Conservation (phyloP, 2,888 invertebrate species). For the Leucania comma region DNA sequence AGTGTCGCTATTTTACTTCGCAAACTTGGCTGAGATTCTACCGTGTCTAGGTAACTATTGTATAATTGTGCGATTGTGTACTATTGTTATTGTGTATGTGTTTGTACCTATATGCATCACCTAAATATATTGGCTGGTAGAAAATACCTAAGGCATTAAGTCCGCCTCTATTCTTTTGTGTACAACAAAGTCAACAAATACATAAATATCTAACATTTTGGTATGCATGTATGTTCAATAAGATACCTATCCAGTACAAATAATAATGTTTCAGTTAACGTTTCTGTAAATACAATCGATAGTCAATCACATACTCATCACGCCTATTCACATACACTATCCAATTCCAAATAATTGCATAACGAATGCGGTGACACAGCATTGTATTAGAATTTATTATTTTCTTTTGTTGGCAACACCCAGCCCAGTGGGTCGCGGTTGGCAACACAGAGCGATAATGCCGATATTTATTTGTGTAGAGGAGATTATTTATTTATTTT, state of each 20-base stretch:
- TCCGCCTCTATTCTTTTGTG: no score
- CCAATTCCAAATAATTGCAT: slow-evolving; percentile 85
- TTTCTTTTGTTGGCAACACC: slow-evolving; percentile 80
- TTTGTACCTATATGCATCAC: no score
- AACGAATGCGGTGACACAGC: slow-evolving; percentile 86
- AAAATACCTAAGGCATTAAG: no score
- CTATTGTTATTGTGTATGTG: no score
- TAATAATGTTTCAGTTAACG: slow-evolving; percentile 11
- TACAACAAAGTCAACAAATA: no score
- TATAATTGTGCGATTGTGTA: no score
- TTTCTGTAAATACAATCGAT: slow-evolving; percentile 35
- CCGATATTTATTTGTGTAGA: slow-evolving; percentile 81
- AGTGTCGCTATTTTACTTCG: no score
- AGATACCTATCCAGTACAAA: not conserved
- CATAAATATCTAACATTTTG: not conserved
- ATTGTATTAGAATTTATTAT: slow-evolving; percentile 87
- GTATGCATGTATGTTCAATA: not conserved
- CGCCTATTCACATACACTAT: slow-evolving; percentile 72
- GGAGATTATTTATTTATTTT: slow-evolving; percentile 81
- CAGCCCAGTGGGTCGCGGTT: slow-evolving; percentile 74
- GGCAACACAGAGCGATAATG: slow-evolving; percentile 78
- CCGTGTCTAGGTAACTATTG: no score
- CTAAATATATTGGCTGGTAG: no score
- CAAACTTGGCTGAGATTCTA: no score
- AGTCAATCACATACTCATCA: slow-evolving; percentile 66